Percentiles rank a stretch among this genome's conserved stretches.
phyloP scores from a whole-genome alignment of 2,113 vertebrate genomes.

The Semicossyphus pulcher region DNA sequence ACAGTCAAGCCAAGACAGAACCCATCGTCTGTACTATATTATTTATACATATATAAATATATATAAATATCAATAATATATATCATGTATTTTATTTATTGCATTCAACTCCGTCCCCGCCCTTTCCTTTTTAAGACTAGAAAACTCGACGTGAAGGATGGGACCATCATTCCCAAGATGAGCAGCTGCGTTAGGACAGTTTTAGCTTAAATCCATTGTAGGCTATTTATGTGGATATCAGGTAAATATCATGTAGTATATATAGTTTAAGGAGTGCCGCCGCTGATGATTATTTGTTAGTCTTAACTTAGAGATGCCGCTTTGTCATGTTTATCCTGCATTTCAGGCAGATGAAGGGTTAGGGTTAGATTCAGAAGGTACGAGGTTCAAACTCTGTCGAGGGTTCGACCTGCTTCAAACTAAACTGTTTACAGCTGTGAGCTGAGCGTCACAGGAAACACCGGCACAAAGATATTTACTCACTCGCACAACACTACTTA shows the following conservation, averaged over 20 bases:
- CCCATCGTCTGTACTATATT: constrained; percentile 69
- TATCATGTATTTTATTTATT: constrained; percentile 82
- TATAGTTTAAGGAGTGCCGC: constrained; percentile 66
- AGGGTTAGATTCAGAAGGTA: constrained; percentile 6
- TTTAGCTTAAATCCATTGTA: constrained; percentile 46
- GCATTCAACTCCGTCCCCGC: constrained; percentile 33
- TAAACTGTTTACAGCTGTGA: constrained; percentile 82
- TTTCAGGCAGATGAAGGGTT: constrained; percentile 62
- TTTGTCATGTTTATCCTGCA: constrained; percentile 80
- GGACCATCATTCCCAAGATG: constrained; percentile 53
- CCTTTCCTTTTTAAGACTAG: constrained; percentile 44
- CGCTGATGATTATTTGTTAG: constrained; percentile 81
- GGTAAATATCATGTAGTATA: constrained; percentile 65
- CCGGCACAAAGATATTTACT: constrained; percentile 25
- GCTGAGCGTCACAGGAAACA: constrained; percentile 75
- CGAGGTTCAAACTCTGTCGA: constrained; percentile 11
- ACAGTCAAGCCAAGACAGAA: constrained; percentile 53
- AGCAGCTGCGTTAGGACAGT: constrained; percentile 25
- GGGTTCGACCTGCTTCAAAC: constrained; percentile 33
- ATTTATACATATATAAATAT: constrained; percentile 79
- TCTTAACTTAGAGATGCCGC: constrained; percentile 73
- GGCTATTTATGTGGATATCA: constrained; percentile 78
- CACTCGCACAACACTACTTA: constrained; percentile 12
- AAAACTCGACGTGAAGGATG: constrained; percentile 35
- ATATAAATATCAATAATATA: constrained; percentile 76